phyloP scores from a whole-genome alignment of 2,113 vertebrate genomes.

The Fukomys damarensis region DNA sequence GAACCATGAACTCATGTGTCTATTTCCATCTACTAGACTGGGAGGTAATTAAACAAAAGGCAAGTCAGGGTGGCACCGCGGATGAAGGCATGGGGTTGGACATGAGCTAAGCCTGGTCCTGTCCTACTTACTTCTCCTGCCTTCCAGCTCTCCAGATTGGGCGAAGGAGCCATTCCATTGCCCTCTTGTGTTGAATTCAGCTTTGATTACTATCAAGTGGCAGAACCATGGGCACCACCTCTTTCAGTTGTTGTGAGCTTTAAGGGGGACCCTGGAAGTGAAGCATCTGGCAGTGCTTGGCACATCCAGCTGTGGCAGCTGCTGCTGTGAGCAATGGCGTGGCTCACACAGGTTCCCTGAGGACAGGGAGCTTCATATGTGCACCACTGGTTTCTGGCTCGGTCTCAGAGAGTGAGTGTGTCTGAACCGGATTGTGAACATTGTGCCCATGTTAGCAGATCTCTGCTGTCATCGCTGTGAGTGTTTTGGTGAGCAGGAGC shows the following conservation, averaged over 20 bases:
- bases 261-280: background rate
- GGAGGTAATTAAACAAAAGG: background rate
- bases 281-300: background rate
- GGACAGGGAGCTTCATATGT: background rate
- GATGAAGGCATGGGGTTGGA: background rate
- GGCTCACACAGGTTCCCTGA: background rate
- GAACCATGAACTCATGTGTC: background rate
- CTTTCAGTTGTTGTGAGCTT: background rate
- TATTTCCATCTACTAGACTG: background rate
- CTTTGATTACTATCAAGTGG: background rate
- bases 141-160: too few species aligned
- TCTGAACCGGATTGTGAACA: background rate
- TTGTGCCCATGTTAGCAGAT: background rate
- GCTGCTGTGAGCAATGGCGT: background rate
- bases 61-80: background rate
- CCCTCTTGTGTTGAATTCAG: background rate
- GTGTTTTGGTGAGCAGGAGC: background rate
- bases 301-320: background rate
- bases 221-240: background rate
- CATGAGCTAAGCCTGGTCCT: background rate
- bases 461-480: background rate
- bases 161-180: background rate
- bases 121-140: background rate
- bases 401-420: background rate
- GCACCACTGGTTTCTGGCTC: background rate